Evolutionary conservation across 2,797 vertebrate genomes (phyloP).

Genomic region (Helostoma temminkii): DNA sequence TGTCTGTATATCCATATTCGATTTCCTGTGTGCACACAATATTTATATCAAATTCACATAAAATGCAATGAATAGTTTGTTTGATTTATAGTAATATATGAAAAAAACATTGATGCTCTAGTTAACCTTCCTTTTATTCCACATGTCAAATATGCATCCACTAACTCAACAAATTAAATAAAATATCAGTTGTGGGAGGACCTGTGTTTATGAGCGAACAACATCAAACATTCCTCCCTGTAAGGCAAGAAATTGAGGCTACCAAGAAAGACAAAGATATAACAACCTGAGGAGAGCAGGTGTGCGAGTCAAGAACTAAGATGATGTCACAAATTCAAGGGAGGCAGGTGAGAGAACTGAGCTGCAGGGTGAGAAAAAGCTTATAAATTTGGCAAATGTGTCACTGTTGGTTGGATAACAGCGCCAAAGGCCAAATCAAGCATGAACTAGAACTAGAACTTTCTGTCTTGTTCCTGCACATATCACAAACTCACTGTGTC

Average conservation of each 20-base stretch:
- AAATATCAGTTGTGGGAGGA: neutral
- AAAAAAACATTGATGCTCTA: too few species aligned
- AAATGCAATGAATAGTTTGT: neutral
- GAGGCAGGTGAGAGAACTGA: constrained; percentile 38
- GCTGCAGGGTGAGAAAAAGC: constrained; percentile 8
- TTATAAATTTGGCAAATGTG: constrained; percentile 41
- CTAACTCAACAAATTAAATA: neutral
- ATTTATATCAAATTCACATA: neutral
- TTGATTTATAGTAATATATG: neutral
- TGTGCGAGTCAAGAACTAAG: constrained; percentile 28
- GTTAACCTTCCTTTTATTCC: neutral
- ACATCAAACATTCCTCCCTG: neutral
- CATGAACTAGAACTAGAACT: constrained; percentile 13
- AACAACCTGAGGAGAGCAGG: constrained; percentile 43
- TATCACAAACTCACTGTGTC: neutral
- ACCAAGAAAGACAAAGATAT: constrained; percentile 12
- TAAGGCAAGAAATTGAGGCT: constrained; percentile 14
- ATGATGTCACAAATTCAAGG: constrained; percentile 11
- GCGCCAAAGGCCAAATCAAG: constrained; percentile 1
- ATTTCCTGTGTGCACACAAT: neutral
- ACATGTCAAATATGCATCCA: neutral
- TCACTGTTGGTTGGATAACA: constrained; percentile 23
- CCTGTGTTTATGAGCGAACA: neutral
- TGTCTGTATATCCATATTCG: neutral
- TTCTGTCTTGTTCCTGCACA: neutral